Evolutionary conservation across 2,888 invertebrate genomes (phyloP), one percentile per base, ranked within the genome.

Genomic region (Antitype chi): DNA sequence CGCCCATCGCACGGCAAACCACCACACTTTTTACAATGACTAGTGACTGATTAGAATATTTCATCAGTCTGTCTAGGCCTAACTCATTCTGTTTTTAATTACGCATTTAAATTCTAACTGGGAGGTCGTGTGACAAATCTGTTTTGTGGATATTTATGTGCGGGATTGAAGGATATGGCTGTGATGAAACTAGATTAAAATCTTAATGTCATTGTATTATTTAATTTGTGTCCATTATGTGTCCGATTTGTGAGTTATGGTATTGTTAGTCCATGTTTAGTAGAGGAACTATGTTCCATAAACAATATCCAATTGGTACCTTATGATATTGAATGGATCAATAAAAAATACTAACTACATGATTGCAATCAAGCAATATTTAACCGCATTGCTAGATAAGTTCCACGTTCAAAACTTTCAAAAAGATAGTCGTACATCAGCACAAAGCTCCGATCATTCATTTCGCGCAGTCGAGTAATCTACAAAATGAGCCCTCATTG

Each of bases 31-130:
- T 94, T 93, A 94, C 95, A 94, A 95, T 95, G 94, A 93, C 93
- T 91, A 92, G 93, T 92, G 93, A 93, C 94, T 95, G 96, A 96
- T 96, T 95, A 95, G 95, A 95, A 96, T 95, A 94, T 94, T 94
- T 94, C 96, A 96, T 96, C 95, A 94, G 93, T 92, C 91, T 80
- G 91, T 89, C 91, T 92, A 91, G 89, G 89, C 89, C 90, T 90
- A 89, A 89, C 89, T 90, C 89, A 92, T 93, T 92, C 91, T 89
- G 86, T 85, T 92, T 93, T 94, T 94, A 94, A 94, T 94, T 94
- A 93, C 91, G 84, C 87, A 88, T 89, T 89, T 90, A 87, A 84
- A 84, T 87, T 88, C 92, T 78, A 81, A 67, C 70, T 90, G 92
- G 92, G 93, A 91, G 93, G 92, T 92, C 93, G 84, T 77, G 74